phyloP scores from a whole-genome alignment of 64 coral and sea anemone species.

The Porites lutea region DNA sequence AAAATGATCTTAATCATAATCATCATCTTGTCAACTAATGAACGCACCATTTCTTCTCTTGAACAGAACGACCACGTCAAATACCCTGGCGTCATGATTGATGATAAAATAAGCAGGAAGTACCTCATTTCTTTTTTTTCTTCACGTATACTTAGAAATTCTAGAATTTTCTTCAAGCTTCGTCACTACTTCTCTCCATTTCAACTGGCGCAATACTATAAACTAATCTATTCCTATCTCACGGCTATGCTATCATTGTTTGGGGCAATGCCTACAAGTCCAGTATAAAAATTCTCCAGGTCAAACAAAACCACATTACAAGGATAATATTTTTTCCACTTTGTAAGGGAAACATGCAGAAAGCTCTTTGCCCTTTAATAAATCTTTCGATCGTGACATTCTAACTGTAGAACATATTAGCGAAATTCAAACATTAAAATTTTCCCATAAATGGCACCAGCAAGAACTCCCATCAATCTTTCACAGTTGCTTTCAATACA shows the following conservation, averaged over 20 bases:
- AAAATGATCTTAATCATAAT: too few relatives aligned
- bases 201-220: neutral
- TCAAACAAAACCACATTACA: constrained; percentile 30
- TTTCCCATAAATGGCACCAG: constrained; percentile 61
- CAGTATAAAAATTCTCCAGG: too few relatives aligned
- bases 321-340: constrained; percentile 64
- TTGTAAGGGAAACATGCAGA: constrained; percentile 75
- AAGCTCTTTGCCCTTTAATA: constrained; percentile 48
- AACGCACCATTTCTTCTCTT: too few relatives aligned
- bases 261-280: too few relatives aligned
- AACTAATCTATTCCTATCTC: constrained; percentile 1
- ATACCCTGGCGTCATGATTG: neutral
- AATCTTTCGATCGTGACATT: constrained; percentile 51
- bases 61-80: constrained; percentile 34
- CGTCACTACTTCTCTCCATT: neutral
- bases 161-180: constrained; percentile 22
- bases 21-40: too few relatives aligned
- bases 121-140: constrained; percentile 13
- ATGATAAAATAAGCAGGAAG: constrained; percentile 35
- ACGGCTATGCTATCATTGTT: too few relatives aligned
- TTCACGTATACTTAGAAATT: constrained; percentile 5
- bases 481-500: constrained; percentile 51
- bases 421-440: constrained; percentile 72
- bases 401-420: constrained; percentile 63
- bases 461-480: constrained; percentile 60